Conservation (phyloP, 2,113 vertebrate genomes). For the Patagioenas fasciata region DNA sequence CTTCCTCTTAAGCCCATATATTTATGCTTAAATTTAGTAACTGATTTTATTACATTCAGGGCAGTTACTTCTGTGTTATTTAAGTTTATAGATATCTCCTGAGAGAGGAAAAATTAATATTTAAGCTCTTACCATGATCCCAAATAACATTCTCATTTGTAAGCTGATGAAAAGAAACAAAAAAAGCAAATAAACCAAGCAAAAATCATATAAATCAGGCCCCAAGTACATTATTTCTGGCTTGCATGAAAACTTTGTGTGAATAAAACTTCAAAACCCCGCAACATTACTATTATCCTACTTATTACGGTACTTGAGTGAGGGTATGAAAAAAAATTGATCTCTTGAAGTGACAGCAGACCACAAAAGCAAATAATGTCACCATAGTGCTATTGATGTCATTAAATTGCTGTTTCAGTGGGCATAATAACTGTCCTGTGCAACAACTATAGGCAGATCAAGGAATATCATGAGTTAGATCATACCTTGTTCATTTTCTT, state of each 20-base stretch:
- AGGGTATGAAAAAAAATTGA: neutral
- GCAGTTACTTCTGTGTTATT: neutral
- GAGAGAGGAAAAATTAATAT: rapidly evolving
- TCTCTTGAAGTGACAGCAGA: neutral
- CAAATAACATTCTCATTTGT: neutral
- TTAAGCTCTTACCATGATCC: neutral
- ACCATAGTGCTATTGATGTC: neutral
- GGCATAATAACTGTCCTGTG: neutral
- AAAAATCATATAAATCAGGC: neutral
- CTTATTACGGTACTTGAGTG: neutral
- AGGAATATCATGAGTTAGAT: neutral
- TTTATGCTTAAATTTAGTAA: neutral
- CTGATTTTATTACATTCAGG: neutral
- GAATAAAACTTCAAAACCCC: neutral
- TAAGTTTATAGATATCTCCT: neutral
- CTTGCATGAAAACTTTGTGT: neutral
- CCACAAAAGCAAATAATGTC: neutral
- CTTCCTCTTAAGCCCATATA: neutral
- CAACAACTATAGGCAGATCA: neutral
- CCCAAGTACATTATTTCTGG: neutral
- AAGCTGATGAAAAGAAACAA: neutral
- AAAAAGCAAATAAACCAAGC: neutral
- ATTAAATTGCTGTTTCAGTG: neutral
- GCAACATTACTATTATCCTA: neutral
- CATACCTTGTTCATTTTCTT: neutral